Conservation (phyloP, 2,113 vertebrate genomes). For the Cheilinus undulatus region DNA sequence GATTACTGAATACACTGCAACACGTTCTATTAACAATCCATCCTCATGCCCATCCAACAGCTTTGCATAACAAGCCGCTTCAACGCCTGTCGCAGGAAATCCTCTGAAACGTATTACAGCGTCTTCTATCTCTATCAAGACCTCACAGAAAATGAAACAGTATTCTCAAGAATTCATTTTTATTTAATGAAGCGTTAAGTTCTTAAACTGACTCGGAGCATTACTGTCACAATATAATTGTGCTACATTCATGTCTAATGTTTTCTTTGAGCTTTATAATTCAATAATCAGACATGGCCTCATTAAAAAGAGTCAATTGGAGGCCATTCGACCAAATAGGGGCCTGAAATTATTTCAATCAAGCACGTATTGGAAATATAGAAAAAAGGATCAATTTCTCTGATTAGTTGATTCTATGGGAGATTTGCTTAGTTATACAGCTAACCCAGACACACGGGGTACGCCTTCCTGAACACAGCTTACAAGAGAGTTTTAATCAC, state of each 20-base stretch:
- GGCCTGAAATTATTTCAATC: too few relatives aligned
- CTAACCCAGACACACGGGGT: too few relatives aligned
- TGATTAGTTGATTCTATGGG: too few relatives aligned
- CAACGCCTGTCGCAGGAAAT: slow-evolving; percentile 45
- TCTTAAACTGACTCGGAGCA: slow-evolving; percentile 9
- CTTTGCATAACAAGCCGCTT: slow-evolving; percentile 59
- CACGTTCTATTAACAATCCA: slow-evolving; percentile 76
- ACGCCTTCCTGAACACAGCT: too few relatives aligned
- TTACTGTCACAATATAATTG: slow-evolving; percentile 7
- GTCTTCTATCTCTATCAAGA: slow-evolving; percentile 40
- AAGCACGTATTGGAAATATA: too few relatives aligned
- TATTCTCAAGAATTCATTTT: slow-evolving; percentile 34
- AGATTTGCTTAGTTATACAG: too few relatives aligned
- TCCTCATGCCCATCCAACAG: slow-evolving; percentile 56
- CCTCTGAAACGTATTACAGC: slow-evolving; percentile 45
- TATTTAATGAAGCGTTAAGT: slow-evolving; percentile 40
- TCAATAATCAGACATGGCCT: not conserved
- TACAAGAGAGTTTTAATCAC: too few relatives aligned
- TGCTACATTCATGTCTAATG: slow-evolving; percentile 1
- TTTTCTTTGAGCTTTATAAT: not conserved
- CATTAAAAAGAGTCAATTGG: too few relatives aligned
- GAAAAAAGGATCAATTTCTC: too few relatives aligned
- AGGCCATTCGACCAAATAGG: too few relatives aligned
- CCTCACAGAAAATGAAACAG: slow-evolving; percentile 51
- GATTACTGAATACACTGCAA: slow-evolving; percentile 77